A percentile compares a stretch with the other conserved stretches of the same genome.
Evolutionary conservation across 2,797 vertebrate genomes (phyloP).

Genomic region (Ciconia nigra): DNA sequence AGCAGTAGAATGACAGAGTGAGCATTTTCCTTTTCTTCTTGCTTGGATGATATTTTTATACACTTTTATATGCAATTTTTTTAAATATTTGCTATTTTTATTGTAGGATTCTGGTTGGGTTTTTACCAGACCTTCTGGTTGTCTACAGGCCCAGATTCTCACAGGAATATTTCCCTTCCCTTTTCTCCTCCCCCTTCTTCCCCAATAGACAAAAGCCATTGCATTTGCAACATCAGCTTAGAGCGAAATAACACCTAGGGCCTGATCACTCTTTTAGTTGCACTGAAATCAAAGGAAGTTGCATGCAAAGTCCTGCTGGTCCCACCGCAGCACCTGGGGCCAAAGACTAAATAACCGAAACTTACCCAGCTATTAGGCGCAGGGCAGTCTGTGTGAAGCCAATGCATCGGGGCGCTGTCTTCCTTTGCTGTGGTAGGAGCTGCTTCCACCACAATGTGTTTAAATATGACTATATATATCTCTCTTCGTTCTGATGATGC

Average conservation of each 20-base stretch:
- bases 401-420: not conserved
- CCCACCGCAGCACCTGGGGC: not conserved
- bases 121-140: constrained; percentile 30
- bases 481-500: not conserved
- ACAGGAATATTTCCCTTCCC: not conserved
- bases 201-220: not conserved
- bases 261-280: not conserved
- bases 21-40: constrained; percentile 54
- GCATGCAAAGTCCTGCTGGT: not conserved
- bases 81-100: constrained; percentile 54
- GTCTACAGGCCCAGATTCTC: not conserved
- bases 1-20: not conserved
- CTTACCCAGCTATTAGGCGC: not conserved
- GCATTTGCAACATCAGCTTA: not conserved
- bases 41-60: constrained; percentile 72
- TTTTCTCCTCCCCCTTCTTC: not conserved
- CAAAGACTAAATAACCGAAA: not conserved
- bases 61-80: constrained; percentile 57
- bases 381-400: not conserved
- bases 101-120: constrained; percentile 26
- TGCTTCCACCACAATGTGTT: not conserved
- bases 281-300: not conserved
- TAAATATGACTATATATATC: not conserved
- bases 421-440: not conserved
- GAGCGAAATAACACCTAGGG: not conserved